Percentiles rank a stretch among this genome's conserved stretches.
Evolutionary conservation across 2,888 invertebrate species (phyloP).

Genomic region (Dione juno): DNA sequence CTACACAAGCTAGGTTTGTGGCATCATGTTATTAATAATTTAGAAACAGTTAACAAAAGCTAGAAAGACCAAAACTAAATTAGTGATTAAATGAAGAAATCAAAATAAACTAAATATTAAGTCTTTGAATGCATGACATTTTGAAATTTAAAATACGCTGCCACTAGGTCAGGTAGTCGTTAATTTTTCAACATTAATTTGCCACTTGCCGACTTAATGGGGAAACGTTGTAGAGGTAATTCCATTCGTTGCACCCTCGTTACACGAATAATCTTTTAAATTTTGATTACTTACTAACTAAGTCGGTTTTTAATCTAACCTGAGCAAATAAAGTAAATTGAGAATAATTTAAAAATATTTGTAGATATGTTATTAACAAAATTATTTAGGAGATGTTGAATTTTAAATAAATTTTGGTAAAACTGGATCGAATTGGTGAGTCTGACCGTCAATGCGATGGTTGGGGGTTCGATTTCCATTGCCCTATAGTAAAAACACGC

Average conservation of each 20-base stretch:
- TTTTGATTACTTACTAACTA: constrained; percentile 24
- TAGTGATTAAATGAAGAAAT: too few relatives aligned
- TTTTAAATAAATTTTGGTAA: too few relatives aligned
- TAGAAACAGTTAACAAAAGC: too few relatives aligned
- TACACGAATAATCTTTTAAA: not conserved
- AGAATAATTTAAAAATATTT: constrained; percentile 5
- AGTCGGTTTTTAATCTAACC: constrained; percentile 9
- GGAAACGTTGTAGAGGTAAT: constrained; percentile 36
- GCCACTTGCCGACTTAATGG: constrained; percentile 43
- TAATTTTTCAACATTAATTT: constrained; percentile 29
- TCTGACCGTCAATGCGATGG: too few relatives aligned
- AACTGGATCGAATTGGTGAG: too few relatives aligned
- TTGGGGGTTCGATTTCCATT: too few relatives aligned
- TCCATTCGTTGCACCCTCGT: constrained; percentile 16
- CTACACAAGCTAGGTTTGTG: too few relatives aligned
- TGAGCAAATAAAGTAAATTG: not conserved
- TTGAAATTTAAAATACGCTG: not conserved
- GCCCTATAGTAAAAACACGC: too few relatives aligned
- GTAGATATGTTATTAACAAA: not conserved
- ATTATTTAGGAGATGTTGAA: too few relatives aligned
- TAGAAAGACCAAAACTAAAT: too few relatives aligned
- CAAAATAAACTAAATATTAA: too few relatives aligned
- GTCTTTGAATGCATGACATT: not conserved
- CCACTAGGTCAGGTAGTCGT: constrained; percentile 4
- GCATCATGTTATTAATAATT: too few relatives aligned